These are phyloP conservation scores for Piezodorus guildinii DNA, from an alignment of 1,140 invertebrate genomes.

Conservation along the genomic window DNA sequence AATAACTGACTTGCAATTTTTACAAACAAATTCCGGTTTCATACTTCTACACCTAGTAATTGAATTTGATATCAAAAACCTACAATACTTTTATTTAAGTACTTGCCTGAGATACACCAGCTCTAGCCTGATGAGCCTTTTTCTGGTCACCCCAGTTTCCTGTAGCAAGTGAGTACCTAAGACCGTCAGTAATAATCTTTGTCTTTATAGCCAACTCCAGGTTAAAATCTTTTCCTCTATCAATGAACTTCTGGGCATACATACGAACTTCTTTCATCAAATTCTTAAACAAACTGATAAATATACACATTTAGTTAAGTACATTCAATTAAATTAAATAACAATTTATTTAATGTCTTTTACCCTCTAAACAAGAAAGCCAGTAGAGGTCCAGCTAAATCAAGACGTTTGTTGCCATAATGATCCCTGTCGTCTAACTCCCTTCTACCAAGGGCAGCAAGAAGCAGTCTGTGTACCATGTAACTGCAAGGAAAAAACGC, in stretches of 20 bases:
- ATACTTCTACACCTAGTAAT: no score
- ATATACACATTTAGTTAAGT: slow-evolving; percentile 10
- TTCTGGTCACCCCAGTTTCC: slow-evolving; percentile 99
- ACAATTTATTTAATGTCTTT: slow-evolving; percentile 14
- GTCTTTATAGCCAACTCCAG: slow-evolving; percentile 95
- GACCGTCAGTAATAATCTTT: slow-evolving; percentile 94
- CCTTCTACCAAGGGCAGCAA: slow-evolving; percentile 86
- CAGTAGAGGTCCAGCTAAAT: slow-evolving; percentile 89
- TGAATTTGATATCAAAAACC: no score
- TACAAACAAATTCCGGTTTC: no score
- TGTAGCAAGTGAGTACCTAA: slow-evolving; percentile 93
- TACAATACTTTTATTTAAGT: background rate
- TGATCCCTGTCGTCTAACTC: slow-evolving; percentile 99
- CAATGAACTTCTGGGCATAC: slow-evolving; percentile 98
- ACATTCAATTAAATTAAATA: background rate
- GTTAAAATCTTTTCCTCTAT: slow-evolving; percentile 96
- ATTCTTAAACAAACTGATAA: slow-evolving; percentile 68
- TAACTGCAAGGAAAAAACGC: slow-evolving; percentile 46
- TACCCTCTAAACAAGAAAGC: slow-evolving; percentile 88
- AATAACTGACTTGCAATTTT: no score
- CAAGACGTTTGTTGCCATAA: slow-evolving; percentile 95
- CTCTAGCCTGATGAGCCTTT: slow-evolving; percentile 95
- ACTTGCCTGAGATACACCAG: slow-evolving; percentile 71
- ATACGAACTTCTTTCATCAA: slow-evolving; percentile 90
- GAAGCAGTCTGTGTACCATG: slow-evolving; percentile 91